phyloP scores from a whole-genome alignment of 2,888 invertebrate genomes.

The Chymomyza caudatula region DNA sequence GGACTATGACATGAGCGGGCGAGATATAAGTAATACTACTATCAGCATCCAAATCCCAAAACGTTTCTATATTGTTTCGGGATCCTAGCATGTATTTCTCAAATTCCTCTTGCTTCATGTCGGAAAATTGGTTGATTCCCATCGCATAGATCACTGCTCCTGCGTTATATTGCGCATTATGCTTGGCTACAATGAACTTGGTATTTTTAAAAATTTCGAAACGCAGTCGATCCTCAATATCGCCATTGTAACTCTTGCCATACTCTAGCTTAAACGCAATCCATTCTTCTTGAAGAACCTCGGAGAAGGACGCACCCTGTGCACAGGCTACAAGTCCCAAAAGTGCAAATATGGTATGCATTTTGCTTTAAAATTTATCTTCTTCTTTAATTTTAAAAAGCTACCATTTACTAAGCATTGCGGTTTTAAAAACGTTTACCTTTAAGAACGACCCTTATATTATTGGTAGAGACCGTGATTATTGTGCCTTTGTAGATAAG shows the following conservation, averaged over 20 bases:
- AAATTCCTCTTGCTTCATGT: constrained; percentile 18
- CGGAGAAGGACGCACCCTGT: background rate
- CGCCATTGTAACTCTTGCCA: background rate
- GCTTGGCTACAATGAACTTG: constrained; percentile 14
- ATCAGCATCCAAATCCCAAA: background rate
- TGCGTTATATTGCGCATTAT: constrained; percentile 17
- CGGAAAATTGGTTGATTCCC: constrained; percentile 33
- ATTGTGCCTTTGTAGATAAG: no score
- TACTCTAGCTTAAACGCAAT: constrained; percentile 13
- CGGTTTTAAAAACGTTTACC: no score
- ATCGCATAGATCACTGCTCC: constrained; percentile 17
- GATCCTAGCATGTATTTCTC: background rate
- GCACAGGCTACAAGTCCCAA: background rate
- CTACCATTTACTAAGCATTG: no score
- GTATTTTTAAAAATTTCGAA: constrained; percentile 24
- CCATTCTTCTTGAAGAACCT: constrained; percentile 5
- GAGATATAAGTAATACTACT: background rate
- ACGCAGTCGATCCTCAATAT: constrained; percentile 15
- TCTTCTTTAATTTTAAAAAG: no score
- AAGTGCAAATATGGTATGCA: background rate
- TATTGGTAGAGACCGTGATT: no score
- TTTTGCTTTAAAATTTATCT: background rate
- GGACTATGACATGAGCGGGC: background rate
- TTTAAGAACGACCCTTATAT: no score
- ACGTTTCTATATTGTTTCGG: background rate